phyloP scores from a whole-genome alignment of 1,140 invertebrate genomes.

The Daktulosphaira vitifoliae region DNA sequence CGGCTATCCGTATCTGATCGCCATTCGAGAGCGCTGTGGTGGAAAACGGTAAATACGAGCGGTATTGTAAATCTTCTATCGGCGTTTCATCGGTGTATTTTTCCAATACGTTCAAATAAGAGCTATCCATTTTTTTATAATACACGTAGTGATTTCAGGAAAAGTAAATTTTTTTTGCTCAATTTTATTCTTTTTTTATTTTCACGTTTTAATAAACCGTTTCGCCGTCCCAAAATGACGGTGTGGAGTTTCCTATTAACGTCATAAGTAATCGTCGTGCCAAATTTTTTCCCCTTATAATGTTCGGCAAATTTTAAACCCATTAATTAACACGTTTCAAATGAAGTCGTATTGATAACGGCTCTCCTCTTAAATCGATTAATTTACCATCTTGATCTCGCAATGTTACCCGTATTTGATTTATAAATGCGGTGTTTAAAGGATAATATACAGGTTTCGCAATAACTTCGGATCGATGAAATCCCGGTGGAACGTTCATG shows the following conservation, averaged over 20 bases:
- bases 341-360: constrained; percentile 35
- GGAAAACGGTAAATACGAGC: constrained; percentile 38
- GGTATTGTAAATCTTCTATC: constrained; percentile 38
- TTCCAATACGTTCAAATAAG: background rate
- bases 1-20: constrained; percentile 42
- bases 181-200: background rate
- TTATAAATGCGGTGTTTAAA: constrained; percentile 33
- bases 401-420: constrained; percentile 36
- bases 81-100: constrained; percentile 32
- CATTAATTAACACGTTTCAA: constrained; percentile 32
- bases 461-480: constrained; percentile 40
- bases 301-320: constrained; percentile 33
- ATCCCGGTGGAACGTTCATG: constrained; percentile 38
- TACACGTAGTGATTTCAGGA: background rate
- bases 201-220: too few species aligned
- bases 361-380: constrained; percentile 37
- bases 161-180: background rate
- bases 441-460: constrained; percentile 36
- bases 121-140: background rate
- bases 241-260: too few species aligned
- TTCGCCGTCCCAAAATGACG: too few species aligned
- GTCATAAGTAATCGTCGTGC: too few species aligned
- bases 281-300: too few species aligned
- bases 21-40: constrained; percentile 41
- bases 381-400: constrained; percentile 32